These are phyloP conservation scores for Scolopax bukidnonensis DNA, from an alignment of 2,797 vertebrate genomes.

Conservation along the genomic window DNA sequence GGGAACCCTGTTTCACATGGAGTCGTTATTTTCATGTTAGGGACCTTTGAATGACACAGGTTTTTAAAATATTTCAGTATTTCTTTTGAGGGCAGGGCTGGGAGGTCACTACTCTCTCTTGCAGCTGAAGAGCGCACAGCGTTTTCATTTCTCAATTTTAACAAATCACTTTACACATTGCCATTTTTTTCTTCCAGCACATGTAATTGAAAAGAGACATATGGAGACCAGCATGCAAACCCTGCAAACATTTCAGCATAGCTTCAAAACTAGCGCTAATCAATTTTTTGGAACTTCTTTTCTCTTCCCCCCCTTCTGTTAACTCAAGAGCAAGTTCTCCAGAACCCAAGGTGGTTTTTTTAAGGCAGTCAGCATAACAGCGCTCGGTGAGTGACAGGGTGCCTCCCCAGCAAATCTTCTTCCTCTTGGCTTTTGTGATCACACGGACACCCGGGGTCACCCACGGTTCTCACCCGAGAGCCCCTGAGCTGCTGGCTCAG, in stretches of 20 bases:
- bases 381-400: background rate
- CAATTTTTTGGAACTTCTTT: constrained; percentile 55
- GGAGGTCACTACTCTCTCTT: background rate
- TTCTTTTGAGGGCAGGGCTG: background rate
- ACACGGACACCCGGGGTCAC: background rate
- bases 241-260: constrained; percentile 81
- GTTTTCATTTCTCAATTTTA: constrained; percentile 66
- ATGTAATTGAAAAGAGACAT: constrained; percentile 83
- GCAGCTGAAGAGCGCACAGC: background rate
- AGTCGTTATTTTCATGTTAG: fast-evolving
- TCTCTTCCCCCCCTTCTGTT: background rate
- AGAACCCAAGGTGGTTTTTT: background rate
- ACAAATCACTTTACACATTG: constrained; percentile 68
- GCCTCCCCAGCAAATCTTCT: background rate
- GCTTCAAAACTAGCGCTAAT: constrained; percentile 79
- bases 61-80: background rate
- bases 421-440: background rate
- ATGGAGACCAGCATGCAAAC: constrained; percentile 81
- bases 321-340: constrained; percentile 6
- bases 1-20: background rate
- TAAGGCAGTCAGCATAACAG: background rate
- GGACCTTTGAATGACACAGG: fast-evolving
- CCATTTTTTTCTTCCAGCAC: constrained; percentile 73
- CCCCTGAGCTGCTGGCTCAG: background rate
- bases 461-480: background rate